Evolutionary conservation across 23 tunicate genomes (phyloP).

Genomic region (Pegea sp.): DNA sequence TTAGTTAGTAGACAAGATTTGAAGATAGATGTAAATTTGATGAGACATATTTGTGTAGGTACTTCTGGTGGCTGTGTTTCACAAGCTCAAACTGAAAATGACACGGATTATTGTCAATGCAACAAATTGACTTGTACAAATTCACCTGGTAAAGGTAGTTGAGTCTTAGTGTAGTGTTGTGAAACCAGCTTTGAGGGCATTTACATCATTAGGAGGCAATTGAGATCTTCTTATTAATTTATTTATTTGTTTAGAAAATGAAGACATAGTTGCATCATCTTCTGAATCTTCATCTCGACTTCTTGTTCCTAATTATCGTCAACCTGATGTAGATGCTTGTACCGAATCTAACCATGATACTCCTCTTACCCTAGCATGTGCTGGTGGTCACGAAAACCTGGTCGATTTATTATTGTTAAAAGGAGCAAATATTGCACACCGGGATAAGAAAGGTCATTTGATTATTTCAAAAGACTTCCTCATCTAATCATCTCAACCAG

Average conservation of each 20-base stretch:
- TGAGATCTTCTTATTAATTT: not conserved
- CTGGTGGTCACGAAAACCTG: conserved; percentile 89
- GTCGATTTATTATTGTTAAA: conserved; percentile 48
- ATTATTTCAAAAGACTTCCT: too few species aligned
- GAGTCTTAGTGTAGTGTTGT: not conserved
- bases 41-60: too few species aligned
- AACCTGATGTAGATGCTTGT: conserved; percentile 43
- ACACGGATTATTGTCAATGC: too few species aligned
- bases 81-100: too few species aligned
- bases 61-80: too few species aligned
- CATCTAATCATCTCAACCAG: too few species aligned
- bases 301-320: conserved; percentile 1
- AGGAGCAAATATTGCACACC: conserved; percentile 92
- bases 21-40: too few species aligned
- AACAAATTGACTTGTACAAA: too few species aligned
- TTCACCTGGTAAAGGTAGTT: conserved; percentile 15
- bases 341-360: conserved; percentile 98
- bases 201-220: not conserved
- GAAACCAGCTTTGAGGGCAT: not conserved
- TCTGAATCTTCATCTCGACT: too few species aligned
- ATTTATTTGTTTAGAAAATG: not conserved
- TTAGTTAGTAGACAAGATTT: too few species aligned
- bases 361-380: conserved; percentile 89
- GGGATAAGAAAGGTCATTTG: conserved; percentile 85
- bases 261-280: too few species aligned